Evolutionary conservation across 2,888 invertebrate species (phyloP).

Genomic region (Drosophila sordidula): DNA sequence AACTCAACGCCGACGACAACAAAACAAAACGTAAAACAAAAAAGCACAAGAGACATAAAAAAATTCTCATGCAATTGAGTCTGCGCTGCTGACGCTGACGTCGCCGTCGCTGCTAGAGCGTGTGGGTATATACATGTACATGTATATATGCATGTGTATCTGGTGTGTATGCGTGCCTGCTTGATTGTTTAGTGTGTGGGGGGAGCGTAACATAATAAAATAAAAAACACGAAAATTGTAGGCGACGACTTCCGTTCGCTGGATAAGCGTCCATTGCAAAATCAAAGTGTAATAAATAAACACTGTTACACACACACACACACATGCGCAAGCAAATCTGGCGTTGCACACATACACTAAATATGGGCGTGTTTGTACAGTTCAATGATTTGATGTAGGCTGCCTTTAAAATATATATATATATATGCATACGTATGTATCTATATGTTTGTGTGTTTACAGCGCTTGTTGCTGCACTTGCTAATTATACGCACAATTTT

Average conservation of each 20-base stretch:
- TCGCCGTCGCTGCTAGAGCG: constrained; percentile 29
- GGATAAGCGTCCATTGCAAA: constrained; percentile 73
- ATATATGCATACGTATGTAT: constrained; percentile 2
- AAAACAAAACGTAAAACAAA: constrained; percentile 62
- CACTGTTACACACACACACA: constrained; percentile 40
- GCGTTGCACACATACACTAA: constrained; percentile 52
- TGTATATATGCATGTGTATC: constrained; percentile 22
- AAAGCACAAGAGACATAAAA: constrained; percentile 38
- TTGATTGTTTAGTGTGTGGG: constrained; percentile 56
- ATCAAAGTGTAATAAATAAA: constrained; percentile 72
- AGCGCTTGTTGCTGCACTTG: constrained; percentile 50
- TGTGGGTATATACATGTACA: constrained; percentile 46
- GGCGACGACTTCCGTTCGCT: constrained; percentile 76
- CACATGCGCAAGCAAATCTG: constrained; percentile 25
- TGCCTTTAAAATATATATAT: constrained; percentile 31
- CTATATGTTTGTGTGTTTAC: constrained; percentile 10
- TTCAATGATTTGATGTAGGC: constrained; percentile 63
- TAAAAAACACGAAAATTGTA: constrained; percentile 74
- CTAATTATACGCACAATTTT: constrained; percentile 70
- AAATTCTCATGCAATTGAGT: constrained; percentile 75
- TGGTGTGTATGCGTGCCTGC: constrained; percentile 33
- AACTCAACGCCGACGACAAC: constrained; percentile 65
- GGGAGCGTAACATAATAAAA: constrained; percentile 58
- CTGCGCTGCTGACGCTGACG: constrained; percentile 52
- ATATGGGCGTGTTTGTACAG: constrained; percentile 78